Evolutionary conservation across 1,140 invertebrate genomes (phyloP).

Genomic region (Bursaphelenchus mucronatus): DNA sequence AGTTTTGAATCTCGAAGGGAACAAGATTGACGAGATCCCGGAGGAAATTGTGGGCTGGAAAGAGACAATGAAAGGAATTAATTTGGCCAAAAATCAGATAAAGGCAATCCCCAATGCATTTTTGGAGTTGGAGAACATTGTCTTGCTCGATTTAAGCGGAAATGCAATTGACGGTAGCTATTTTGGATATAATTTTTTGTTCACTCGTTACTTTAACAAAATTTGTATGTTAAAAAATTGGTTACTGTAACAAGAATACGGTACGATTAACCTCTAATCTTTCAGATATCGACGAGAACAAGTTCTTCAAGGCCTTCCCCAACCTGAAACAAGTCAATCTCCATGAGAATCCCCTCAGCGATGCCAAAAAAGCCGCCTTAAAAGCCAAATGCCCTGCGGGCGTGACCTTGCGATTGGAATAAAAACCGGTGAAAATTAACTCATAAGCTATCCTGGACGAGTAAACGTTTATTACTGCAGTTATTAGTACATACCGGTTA

Average conservation of each 20-base stretch:
- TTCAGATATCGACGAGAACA: constrained; percentile 39
- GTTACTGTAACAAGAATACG: too few species aligned
- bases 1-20: constrained; percentile 52
- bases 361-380: background rate
- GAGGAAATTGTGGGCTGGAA: constrained; percentile 42
- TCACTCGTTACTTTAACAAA: background rate
- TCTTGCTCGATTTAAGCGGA: constrained; percentile 41
- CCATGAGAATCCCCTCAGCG: constrained; percentile 29
- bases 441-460: too few species aligned
- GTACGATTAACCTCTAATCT: constrained; percentile 1
- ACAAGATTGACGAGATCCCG: constrained; percentile 45
- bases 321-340: constrained; percentile 38
- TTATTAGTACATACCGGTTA: background rate
- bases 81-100: constrained; percentile 41
- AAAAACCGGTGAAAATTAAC: too few species aligned
- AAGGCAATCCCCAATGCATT: constrained; percentile 34
- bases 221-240: too few species aligned
- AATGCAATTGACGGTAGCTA: constrained; percentile 43
- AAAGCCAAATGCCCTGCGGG: too few species aligned
- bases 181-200: constrained; percentile 23
- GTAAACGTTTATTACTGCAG: too few species aligned
- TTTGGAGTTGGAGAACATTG: constrained; percentile 30
- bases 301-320: constrained; percentile 27
- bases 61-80: constrained; percentile 35
- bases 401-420: too few species aligned